These are phyloP conservation scores for Drosophila malerkotliana DNA, from an alignment of 1,140 invertebrate species.

Conservation along the genomic window DNA sequence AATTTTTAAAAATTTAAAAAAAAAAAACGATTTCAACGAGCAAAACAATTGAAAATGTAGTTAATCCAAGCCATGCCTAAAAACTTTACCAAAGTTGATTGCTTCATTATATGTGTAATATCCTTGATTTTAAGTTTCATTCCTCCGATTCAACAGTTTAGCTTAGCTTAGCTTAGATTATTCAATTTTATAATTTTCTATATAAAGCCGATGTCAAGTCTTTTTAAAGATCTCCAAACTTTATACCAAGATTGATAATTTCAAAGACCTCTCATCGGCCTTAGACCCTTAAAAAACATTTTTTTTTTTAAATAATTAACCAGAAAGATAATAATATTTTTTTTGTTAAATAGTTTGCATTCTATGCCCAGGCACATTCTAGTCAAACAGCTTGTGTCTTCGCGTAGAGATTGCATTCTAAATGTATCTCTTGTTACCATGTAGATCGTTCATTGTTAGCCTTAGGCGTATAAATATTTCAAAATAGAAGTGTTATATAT, in stretches of 20 bases:
- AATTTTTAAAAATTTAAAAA: constrained; percentile 19
- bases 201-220: constrained; percentile 6
- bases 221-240: too few species aligned
- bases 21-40: constrained; percentile 40
- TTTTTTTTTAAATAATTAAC: not conserved
- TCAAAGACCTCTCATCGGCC: constrained; percentile 2
- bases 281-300: constrained; percentile 4
- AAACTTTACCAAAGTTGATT: constrained; percentile 83
- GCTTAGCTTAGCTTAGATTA: constrained; percentile 58
- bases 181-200: constrained; percentile 10
- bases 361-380: constrained; percentile 57
- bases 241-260: too few species aligned
- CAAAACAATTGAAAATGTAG: constrained; percentile 57
- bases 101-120: constrained; percentile 58
- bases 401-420: constrained; percentile 28
- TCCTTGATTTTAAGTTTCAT: constrained; percentile 27
- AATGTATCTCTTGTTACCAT: not conserved
- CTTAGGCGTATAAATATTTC: constrained; percentile 10
- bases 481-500: constrained; percentile 12
- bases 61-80: constrained; percentile 76
- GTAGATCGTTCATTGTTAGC: constrained; percentile 26
- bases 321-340: constrained; percentile 3
- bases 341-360: constrained; percentile 18
- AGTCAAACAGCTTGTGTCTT: constrained; percentile 76
- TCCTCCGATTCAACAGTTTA: constrained; percentile 41